Evolutionary conservation across 2,888 invertebrate genomes (phyloP).

Genomic region (Acleris cristana): DNA sequence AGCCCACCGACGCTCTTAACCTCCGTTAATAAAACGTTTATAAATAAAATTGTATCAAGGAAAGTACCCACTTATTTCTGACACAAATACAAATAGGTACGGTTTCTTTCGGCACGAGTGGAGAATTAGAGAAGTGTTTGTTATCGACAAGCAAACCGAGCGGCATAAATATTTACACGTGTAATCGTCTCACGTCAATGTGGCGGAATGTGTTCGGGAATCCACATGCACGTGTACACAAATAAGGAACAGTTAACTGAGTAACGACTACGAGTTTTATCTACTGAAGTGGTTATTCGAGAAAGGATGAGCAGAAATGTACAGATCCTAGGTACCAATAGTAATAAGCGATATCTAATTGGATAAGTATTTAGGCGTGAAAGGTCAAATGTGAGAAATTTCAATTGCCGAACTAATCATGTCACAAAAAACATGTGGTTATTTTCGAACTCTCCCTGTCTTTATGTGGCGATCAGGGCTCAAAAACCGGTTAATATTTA

Average conservation of each 20-base stretch:
- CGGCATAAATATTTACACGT: slow-evolving; percentile 34
- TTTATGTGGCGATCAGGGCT: too few species aligned
- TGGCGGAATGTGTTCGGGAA: slow-evolving; percentile 26
- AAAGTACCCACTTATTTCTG: neutral
- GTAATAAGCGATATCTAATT: too few species aligned
- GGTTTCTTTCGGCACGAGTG: slow-evolving; percentile 2
- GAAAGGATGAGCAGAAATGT: neutral
- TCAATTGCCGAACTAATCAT: too few species aligned
- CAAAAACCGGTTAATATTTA: too few species aligned
- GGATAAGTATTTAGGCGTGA: too few species aligned
- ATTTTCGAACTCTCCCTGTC: too few species aligned
- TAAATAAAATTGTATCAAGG: too few species aligned
- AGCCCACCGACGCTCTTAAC: too few species aligned
- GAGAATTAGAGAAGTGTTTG: slow-evolving; percentile 27
- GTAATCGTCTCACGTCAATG: slow-evolving; percentile 33
- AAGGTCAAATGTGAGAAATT: too few species aligned
- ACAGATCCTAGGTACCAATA: too few species aligned
- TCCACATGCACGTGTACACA: slow-evolving; percentile 3
- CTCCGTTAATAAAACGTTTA: too few species aligned
- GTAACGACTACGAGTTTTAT: neutral
- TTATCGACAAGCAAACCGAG: slow-evolving; percentile 27
- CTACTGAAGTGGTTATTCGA: neutral
- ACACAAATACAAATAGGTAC: slow-evolving; percentile 9
- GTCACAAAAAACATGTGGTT: too few species aligned
- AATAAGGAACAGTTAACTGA: slow-evolving; percentile 17